Evolutionary conservation across 2,888 invertebrate genomes (phyloP), one percentile per base, ranked within the genome.

Genomic region (Sarcophaga caerulescens): DNA sequence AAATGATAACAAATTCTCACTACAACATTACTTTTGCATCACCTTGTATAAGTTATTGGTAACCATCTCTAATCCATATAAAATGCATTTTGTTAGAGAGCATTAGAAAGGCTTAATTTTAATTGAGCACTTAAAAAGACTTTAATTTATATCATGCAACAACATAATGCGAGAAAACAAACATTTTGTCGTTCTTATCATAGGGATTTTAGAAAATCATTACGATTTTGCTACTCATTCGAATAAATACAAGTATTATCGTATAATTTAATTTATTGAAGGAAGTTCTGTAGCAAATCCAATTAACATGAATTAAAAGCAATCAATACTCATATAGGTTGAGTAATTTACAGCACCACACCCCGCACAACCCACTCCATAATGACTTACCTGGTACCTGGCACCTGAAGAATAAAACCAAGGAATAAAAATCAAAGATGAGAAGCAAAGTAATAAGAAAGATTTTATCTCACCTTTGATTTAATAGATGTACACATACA

Each of bases 261-360:
- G 35, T 10, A 35, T 74, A 62, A 74, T 62, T 74, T 19, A 74
- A 74, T 74, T 59, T 74, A 25, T 63, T 74, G 23, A 17, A 63
- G 45, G 62, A 23, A 63, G 45, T 47, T 74, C 23, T 52, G 52
- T 63, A 62, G 45, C 11, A 62, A 74, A 62, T 63, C 74, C 60
- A 63, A 74, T 74, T 74, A 74, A 74, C 14, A 63, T 74, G 74
- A 44, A 74, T 74, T 63, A 74, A 74, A 74, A 74, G 62, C 63
- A 74, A 74, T 74, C 62, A 74, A 74, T 74, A 74, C 52, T 47
- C 35, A 52, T 3, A 17, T 14, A 17, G 12, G 52, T 52, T 65
- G 35, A 57, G 65, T 52, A 57, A 75, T 14, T 75, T 52, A 57
- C 45, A 65, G 21, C 2, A 10, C 8, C 10, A 10, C 10, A 8